These are phyloP conservation scores for Amblyopsis rosae DNA, from an alignment of 2,113 vertebrate genomes.

Conservation along the genomic window DNA sequence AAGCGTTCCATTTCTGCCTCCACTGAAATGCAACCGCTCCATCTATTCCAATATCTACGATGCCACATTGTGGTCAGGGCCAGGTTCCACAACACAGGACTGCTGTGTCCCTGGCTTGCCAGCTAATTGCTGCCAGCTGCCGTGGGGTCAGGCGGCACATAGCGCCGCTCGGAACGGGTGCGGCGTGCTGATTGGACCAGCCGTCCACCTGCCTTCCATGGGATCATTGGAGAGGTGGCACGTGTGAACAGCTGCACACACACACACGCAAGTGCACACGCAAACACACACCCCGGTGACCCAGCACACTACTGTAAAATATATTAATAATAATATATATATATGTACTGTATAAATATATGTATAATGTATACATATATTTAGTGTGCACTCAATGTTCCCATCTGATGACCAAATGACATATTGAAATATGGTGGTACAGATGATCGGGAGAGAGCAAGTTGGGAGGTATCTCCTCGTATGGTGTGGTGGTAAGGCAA, in stretches of 20 bases:
- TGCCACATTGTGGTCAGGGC: not conserved
- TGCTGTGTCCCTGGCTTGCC: conserved; percentile 67
- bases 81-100: conserved; percentile 41
- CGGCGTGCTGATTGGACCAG: conserved; percentile 73
- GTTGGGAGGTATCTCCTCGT: too few species aligned
- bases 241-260: conserved; percentile 64
- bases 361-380: too few species aligned
- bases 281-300: conserved; percentile 28
- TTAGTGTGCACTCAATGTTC: not conserved
- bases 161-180: conserved; percentile 74
- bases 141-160: conserved; percentile 62
- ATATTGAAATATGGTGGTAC: too few species aligned
- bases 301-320: conserved; percentile 39
- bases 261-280: not conserved
- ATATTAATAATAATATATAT: too few species aligned
- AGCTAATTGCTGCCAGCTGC: conserved; percentile 80
- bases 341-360: not conserved
- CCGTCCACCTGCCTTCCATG: conserved; percentile 66
- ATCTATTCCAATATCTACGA: too few species aligned
- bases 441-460: too few species aligned
- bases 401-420: too few species aligned
- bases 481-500: too few species aligned
- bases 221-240: conserved; percentile 73
- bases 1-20: too few species aligned
- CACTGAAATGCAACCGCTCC: too few species aligned